Evolutionary conservation across 2,797 vertebrate genomes (phyloP).

Genomic region (Leptatherina wallacei): DNA sequence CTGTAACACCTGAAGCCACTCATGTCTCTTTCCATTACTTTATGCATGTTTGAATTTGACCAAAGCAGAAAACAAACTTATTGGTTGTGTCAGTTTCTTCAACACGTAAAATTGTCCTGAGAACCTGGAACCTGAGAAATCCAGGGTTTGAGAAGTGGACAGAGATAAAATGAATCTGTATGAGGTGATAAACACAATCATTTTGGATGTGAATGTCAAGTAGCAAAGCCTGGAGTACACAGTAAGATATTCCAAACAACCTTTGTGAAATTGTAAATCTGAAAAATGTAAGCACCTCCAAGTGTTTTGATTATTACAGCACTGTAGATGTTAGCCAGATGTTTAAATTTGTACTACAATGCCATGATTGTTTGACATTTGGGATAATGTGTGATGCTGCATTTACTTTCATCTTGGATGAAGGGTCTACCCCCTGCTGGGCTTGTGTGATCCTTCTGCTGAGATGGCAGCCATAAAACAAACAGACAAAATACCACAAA

Average conservation of each 20-base stretch:
- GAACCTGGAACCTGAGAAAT: no score
- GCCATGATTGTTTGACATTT: slow-evolving; percentile 35
- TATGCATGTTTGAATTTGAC: no score
- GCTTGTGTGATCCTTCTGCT: slow-evolving; percentile 19
- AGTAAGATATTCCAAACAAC: not conserved
- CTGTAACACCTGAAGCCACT: slow-evolving; percentile 26
- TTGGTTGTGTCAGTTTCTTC: slow-evolving; percentile 57
- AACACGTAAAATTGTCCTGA: slow-evolving; percentile 19
- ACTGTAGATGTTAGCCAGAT: not conserved
- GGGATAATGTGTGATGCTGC: slow-evolving; percentile 10
- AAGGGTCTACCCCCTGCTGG: slow-evolving; percentile 7
- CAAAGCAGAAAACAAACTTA: slow-evolving; percentile 63
- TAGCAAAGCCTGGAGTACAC: not conserved
- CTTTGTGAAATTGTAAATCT: not conserved
- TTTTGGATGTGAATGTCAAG: not conserved
- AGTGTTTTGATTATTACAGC: not conserved
- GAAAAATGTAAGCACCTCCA: not conserved
- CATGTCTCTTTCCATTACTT: no score
- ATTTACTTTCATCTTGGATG: slow-evolving; percentile 17
- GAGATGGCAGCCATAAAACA: slow-evolving; percentile 44
- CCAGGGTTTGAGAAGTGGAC: not conserved
- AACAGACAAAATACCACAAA: slow-evolving; percentile 29
- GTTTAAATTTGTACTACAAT: not conserved
- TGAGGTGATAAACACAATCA: slow-evolving; percentile 9
- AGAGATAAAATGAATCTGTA: not conserved